phyloP scores from a whole-genome alignment of 2,888 invertebrate species.

The Sphinx pinastri region DNA sequence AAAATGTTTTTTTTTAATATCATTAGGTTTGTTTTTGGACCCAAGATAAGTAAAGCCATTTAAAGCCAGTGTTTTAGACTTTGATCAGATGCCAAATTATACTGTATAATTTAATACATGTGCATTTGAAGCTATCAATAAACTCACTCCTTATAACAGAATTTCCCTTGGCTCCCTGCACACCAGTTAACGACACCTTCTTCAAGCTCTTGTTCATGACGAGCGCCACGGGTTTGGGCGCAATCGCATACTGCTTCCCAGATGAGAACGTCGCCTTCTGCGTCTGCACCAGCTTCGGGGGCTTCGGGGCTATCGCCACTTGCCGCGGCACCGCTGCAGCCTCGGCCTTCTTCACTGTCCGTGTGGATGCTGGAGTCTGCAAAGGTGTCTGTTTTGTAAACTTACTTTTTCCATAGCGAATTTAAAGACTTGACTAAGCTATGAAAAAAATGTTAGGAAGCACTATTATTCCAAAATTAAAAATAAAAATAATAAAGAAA shows the following conservation, averaged over 20 bases:
- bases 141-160: slow-evolving; percentile 59
- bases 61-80: too few relatives aligned
- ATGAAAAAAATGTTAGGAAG: too few relatives aligned
- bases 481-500: too few relatives aligned
- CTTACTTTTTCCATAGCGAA: background rate
- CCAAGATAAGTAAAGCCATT: too few relatives aligned
- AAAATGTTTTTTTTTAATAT: too few relatives aligned
- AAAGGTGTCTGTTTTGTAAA: slow-evolving; percentile 28
- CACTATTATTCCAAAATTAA: too few relatives aligned
- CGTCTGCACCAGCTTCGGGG: slow-evolving; percentile 34
- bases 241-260: slow-evolving; percentile 59
- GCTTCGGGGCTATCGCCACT: slow-evolving; percentile 80
- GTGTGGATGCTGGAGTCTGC: slow-evolving; percentile 48
- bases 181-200: slow-evolving; percentile 55
- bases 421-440: too few relatives aligned
- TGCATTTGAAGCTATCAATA: background rate
- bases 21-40: too few relatives aligned
- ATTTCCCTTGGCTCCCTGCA: slow-evolving; percentile 56
- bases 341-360: slow-evolving; percentile 47
- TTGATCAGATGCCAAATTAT: too few relatives aligned
- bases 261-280: slow-evolving; percentile 30
- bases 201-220: slow-evolving; percentile 54
- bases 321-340: slow-evolving; percentile 58
- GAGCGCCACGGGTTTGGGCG: slow-evolving; percentile 64
- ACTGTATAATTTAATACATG: too few relatives aligned